Evolutionary conservation across 2,888 invertebrate genomes (phyloP).

Genomic region (Agrotis exclamationis): DNA sequence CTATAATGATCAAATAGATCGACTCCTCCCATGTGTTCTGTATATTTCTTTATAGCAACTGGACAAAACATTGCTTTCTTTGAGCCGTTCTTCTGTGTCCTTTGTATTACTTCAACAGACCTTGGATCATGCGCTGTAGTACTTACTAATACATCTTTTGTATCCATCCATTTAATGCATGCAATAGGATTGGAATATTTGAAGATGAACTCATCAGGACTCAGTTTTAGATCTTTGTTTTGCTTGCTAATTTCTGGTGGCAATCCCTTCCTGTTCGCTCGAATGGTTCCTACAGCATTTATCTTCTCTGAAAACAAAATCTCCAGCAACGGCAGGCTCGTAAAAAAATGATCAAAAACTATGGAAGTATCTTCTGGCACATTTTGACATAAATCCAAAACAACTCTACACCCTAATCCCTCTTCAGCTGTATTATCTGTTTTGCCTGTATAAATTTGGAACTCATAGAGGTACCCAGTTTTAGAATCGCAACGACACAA

Average conservation of each 20-base stretch:
- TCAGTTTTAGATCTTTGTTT: conserved; percentile 23
- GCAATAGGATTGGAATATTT: conserved; percentile 19
- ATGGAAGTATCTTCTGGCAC: conserved; percentile 34
- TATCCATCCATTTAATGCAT: conserved; percentile 24
- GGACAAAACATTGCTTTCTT: conserved; percentile 35
- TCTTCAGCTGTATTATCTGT: conserved; percentile 29
- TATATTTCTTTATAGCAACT: conserved; percentile 36
- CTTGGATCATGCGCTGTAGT: conserved; percentile 26
- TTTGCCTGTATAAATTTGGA: conserved; percentile 45
- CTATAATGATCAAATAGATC: conserved; percentile 39
- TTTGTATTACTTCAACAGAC: conserved; percentile 17
- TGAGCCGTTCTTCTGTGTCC: conserved; percentile 21
- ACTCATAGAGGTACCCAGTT: conserved; percentile 45
- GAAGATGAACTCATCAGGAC: conserved; percentile 22
- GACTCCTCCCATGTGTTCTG: conserved; percentile 39
- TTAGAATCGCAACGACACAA: conserved; percentile 19
- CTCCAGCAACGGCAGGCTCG: conserved; percentile 27
- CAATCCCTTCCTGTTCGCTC: conserved; percentile 13
- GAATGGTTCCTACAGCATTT: conserved; percentile 20
- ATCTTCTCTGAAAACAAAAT: conserved; percentile 13
- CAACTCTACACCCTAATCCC: conserved; percentile 33
- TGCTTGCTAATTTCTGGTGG: conserved; percentile 20
- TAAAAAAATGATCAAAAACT: conserved; percentile 41
- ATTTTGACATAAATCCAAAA: conserved; percentile 33
- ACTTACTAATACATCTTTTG: conserved; percentile 20